Evolutionary conservation across 1,140 invertebrate species (phyloP), one percentile per base, ranked within the genome.

Genomic region (Microplitis mediator): DNA sequence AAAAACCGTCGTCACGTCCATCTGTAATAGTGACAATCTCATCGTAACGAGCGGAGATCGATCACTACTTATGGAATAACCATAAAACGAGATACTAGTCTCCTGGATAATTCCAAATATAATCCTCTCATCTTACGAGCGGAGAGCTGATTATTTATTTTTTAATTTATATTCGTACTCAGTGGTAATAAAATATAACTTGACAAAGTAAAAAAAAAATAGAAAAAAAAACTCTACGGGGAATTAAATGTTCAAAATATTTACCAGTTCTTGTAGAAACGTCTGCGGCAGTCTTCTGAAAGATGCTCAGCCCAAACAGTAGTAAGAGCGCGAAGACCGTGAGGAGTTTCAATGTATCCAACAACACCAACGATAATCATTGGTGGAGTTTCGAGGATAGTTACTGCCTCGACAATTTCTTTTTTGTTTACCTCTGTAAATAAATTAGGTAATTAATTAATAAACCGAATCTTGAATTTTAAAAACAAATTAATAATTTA

Each of bases 231-330:
- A 64, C n/a, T 72, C 9, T 58, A 58, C 23, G n/a, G 13, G 16
- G 1, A 50, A 50, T 54, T 4, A 54, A 14, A 13, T 14, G 5
- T 54, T 16, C n/a, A 58, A 45, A 45, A 45, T 67, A 51, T 87
- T 90, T 92, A 99, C 98, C 98, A 99, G 89, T 99, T 99, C 91
- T 99, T 99, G 90, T 99, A 99, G 90, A 99, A 99, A 78, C 98
- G 91, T 84, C 98, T 93, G 78, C 95, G 92, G 86, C 97, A 99
- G 83, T 99, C 98, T 88, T 99, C 98, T 52, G 95, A 95, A 79
- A 99, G 90, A 91, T 99, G 98, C 87, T 99, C 97, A 69, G 98
- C 98, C 94, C 96, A 99, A 35, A 99, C 93, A 65, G 98, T 98
- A 74, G 97, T 96, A 72, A 99, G 91, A 71, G 95, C 94, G 75